These are phyloP conservation scores for Eptatretus burgeri DNA, from an alignment of 2,113 vertebrate genomes.

Conservation along the genomic window DNA sequence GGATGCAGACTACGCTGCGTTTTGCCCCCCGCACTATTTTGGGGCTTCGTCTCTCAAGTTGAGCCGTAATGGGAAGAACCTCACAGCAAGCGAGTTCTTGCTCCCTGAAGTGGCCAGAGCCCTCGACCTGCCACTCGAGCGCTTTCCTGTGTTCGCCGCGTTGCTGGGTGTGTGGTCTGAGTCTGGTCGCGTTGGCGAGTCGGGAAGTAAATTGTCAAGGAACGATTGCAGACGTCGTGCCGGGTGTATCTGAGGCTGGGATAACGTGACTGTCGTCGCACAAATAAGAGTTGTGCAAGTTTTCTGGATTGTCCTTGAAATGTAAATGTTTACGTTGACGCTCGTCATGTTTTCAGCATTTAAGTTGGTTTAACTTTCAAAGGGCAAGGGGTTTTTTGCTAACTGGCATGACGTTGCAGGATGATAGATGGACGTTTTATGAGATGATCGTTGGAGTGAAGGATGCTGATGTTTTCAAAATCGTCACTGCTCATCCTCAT, in stretches of 20 bases:
- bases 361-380: neutral
- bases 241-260: no score
- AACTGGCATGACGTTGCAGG: no score
- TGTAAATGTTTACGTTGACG: neutral
- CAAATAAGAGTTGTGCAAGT: neutral
- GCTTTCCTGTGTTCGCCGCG: conserved; percentile 55
- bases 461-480: no score
- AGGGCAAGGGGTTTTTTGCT: no score
- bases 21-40: conserved; percentile 56
- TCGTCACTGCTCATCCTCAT: no score
- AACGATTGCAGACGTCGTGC: no score
- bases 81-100: conserved; percentile 65
- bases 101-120: conserved; percentile 56
- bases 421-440: no score
- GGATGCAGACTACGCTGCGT: conserved; percentile 59
- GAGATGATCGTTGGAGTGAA: no score
- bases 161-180: conserved; percentile 28
- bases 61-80: conserved; percentile 72
- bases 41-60: conserved; percentile 59
- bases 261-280: neutral
- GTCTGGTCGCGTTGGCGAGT: no score
- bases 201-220: no score
- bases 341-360: no score
- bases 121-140: conserved; percentile 46
- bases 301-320: neutral